Conservation (phyloP, 2,113 vertebrate species). For the Murina feae region DNA sequence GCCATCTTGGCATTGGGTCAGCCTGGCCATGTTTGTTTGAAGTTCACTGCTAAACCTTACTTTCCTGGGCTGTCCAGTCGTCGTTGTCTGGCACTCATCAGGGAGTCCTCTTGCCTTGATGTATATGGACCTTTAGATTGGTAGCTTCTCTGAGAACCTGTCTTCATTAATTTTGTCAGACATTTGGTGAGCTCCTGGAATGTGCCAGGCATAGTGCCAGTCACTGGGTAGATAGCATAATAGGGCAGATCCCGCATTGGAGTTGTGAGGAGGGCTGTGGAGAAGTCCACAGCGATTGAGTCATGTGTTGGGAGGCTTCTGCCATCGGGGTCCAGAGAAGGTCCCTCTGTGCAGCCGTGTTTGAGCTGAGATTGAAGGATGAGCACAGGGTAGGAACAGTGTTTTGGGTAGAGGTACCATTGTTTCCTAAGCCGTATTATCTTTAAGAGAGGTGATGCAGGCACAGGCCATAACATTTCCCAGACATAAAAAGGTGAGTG, state of each 20-base stretch:
- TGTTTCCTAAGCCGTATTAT: background rate
- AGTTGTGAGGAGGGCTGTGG: background rate
- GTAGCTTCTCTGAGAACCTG: slow-evolving; percentile 12
- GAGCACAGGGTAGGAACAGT: background rate
- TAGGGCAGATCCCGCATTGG: background rate
- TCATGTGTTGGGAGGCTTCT: background rate
- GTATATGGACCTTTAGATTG: slow-evolving; percentile 2
- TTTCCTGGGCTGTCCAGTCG: background rate
- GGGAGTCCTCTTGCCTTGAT: background rate
- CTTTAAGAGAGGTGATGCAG: background rate
- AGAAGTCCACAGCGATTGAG: background rate
- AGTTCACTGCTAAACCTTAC: background rate
- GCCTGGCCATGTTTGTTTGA: background rate
- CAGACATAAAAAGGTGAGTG: background rate
- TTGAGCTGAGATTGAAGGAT: background rate
- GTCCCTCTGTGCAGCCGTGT: background rate
- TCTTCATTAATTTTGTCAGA: slow-evolving; percentile 22
- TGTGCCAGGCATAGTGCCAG: background rate
- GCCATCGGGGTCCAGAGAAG: background rate
- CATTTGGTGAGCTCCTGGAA: slow-evolving; percentile 34
- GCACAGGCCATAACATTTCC: background rate
- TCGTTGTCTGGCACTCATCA: background rate
- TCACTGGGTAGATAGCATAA: background rate
- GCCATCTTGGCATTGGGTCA: background rate
- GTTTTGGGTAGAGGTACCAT: background rate